A percentile compares a stretch with the other conserved stretches of the same genome.
Evolutionary conservation across 2,888 invertebrate species (phyloP).

Genomic region (Nomada flava): DNA sequence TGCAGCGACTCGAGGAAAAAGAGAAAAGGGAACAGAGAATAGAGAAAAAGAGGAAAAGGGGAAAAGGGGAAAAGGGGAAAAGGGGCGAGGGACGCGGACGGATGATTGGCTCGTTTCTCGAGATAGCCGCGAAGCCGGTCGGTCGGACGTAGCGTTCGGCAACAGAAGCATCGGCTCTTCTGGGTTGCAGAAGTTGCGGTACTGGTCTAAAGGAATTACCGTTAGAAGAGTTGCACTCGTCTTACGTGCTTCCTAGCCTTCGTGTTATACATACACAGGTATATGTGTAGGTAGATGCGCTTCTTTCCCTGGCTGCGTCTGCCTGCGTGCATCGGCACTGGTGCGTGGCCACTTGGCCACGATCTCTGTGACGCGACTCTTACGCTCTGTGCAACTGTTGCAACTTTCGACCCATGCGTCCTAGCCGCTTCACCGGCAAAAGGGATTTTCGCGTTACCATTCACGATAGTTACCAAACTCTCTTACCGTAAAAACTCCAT

Average conservation of each 20-base stretch:
- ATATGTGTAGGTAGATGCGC: slow-evolving; percentile 2
- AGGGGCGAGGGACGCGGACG: slow-evolving; percentile 56
- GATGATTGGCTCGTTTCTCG: slow-evolving; percentile 73
- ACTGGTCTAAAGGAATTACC: slow-evolving; percentile 83
- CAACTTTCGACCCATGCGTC: slow-evolving; percentile 5
- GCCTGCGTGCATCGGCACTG: neutral
- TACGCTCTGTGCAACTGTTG: slow-evolving; percentile 15
- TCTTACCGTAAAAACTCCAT: neutral
- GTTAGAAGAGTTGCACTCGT: slow-evolving; percentile 82
- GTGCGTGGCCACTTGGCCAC: neutral
- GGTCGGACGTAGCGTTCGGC: slow-evolving; percentile 49
- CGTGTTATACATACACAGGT: slow-evolving; percentile 58
- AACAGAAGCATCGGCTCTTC: slow-evolving; percentile 72
- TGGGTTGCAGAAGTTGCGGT: slow-evolving; percentile 79
- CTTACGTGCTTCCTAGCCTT: slow-evolving; percentile 77
- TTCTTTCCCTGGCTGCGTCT: slow-evolving; percentile 45
- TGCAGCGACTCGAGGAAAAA: slow-evolving; percentile 14
- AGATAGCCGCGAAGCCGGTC: slow-evolving; percentile 59
- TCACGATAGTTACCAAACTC: neutral
- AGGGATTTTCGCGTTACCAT: neutral
- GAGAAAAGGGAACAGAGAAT: neutral
- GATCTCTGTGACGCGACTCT: slow-evolving; percentile 20
- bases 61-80: neutral
- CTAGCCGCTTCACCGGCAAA: neutral
- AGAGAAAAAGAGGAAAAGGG: slow-evolving; percentile 5